phyloP scores from a whole-genome alignment of 2,888 invertebrate species.

The Plagodis dolabraria region DNA sequence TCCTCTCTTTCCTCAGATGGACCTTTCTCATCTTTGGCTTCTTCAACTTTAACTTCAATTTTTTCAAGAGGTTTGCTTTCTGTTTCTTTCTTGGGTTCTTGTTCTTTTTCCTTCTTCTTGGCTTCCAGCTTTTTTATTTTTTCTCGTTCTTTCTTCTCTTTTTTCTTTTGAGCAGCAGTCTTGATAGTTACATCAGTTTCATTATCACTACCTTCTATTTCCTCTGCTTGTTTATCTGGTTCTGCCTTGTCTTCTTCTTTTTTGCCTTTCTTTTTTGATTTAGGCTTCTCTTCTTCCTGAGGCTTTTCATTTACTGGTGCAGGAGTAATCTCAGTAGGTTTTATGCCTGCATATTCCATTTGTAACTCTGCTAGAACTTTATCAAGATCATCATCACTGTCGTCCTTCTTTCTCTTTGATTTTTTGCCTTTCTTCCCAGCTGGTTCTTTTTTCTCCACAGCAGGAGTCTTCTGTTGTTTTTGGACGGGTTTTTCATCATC shows the following conservation, averaged over 20 bases:
- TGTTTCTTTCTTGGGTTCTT: constrained; percentile 61
- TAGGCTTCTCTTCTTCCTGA: constrained; percentile 69
- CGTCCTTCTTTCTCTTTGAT: constrained; percentile 89
- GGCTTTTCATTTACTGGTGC: constrained; percentile 68
- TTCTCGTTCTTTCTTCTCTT: constrained; percentile 94
- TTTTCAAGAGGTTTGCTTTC: constrained; percentile 44
- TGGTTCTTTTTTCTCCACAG: constrained; percentile 74
- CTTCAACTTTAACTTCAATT: constrained; percentile 47
- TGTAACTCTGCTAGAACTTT: constrained; percentile 93
- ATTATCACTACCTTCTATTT: constrained; percentile 78
- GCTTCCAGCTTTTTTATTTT: constrained; percentile 90
- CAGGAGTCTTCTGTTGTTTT: constrained; percentile 66
- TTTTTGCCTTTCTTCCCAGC: constrained; percentile 90
- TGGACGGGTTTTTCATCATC: constrained; percentile 67
- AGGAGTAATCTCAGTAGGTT: constrained; percentile 70
- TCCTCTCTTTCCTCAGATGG: constrained; percentile 62
- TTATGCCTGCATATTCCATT: constrained; percentile 90
- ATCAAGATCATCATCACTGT: constrained; percentile 93
- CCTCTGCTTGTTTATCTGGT: constrained; percentile 59
- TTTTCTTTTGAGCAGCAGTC: constrained; percentile 94
- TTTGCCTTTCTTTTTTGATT: constrained; percentile 72
- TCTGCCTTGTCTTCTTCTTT: constrained; percentile 64
- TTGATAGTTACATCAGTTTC: constrained; percentile 88
- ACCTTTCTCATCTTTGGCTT: constrained; percentile 52
- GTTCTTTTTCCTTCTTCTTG: constrained; percentile 83